A percentile compares a stretch with the other conserved stretches of the same genome.
phyloP scores from a whole-genome alignment of 2,797 vertebrate genomes.

The Melanotaenia pygmaea region DNA sequence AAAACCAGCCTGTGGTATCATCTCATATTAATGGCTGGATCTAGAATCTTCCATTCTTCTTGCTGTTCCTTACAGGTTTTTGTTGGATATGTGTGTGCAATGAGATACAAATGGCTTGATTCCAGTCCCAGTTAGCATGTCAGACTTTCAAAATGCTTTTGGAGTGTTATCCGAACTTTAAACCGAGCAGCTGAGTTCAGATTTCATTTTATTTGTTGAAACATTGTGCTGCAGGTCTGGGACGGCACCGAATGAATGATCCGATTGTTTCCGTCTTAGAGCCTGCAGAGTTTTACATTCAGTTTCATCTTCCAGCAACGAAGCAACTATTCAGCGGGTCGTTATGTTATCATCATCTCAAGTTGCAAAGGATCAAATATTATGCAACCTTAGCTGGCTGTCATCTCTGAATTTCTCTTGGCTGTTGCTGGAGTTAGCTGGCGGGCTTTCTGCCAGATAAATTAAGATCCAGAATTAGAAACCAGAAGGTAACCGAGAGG shows the following conservation, averaged over 20 bases:
- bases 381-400: conserved; percentile 59
- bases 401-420: conserved; percentile 41
- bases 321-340: conserved; percentile 47
- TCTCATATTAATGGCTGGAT: no score
- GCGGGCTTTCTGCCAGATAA: conserved; percentile 62
- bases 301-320: conserved; percentile 17
- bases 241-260: conserved; percentile 30
- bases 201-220: conserved; percentile 26
- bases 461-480: conserved; percentile 67
- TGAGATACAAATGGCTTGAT: neutral
- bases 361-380: conserved; percentile 53
- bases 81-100: neutral
- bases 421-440: conserved; percentile 38
- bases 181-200: conserved; percentile 16
- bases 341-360: conserved; percentile 53
- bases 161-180: neutral
- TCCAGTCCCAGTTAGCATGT: neutral
- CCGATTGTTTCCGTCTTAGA: conserved; percentile 43
- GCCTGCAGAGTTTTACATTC: conserved; percentile 9
- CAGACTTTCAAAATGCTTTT: neutral
- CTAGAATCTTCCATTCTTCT: no score
- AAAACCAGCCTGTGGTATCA: no score
- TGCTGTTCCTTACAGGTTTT: neutral
- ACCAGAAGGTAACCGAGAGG: conserved; percentile 52
- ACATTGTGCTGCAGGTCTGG: conserved; percentile 11